Conservation (phyloP, 2,113 vertebrate genomes). For the Cochlearius cochlearius region DNA sequence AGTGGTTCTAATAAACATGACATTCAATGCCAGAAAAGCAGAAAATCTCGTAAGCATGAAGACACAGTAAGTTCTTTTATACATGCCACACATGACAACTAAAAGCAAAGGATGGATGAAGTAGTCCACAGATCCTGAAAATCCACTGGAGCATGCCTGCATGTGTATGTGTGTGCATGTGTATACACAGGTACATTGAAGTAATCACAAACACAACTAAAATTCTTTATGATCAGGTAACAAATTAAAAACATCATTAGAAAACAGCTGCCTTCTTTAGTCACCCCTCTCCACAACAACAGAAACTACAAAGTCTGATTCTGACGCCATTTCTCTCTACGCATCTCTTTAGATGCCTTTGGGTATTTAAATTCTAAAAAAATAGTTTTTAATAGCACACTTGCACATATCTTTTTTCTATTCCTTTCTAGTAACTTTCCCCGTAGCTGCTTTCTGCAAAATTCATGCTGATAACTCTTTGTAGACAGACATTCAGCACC, state of each 20-base stretch:
- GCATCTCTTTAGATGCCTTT: background rate
- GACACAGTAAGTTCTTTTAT: background rate
- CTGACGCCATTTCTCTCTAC: background rate
- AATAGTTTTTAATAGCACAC: background rate
- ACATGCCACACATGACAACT: background rate
- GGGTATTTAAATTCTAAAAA: background rate
- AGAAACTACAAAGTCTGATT: background rate
- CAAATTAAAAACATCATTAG: background rate
- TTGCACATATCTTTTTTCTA: background rate
- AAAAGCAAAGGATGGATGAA: background rate
- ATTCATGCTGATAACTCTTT: background rate
- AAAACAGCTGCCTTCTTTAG: background rate
- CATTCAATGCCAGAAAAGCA: background rate
- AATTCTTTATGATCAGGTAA: background rate
- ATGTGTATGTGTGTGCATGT: accelerated
- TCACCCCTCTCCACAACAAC: background rate
- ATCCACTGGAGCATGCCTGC: background rate
- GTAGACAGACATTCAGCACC: slow-evolving; percentile 27
- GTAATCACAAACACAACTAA: background rate
- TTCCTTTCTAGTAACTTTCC: background rate
- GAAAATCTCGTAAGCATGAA: background rate
- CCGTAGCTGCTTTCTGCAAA: background rate
- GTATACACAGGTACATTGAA: background rate
- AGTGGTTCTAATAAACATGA: background rate
- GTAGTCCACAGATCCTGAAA: background rate